Conservation (phyloP, 2,797 vertebrate species). For the Hydrophis major region DNA sequence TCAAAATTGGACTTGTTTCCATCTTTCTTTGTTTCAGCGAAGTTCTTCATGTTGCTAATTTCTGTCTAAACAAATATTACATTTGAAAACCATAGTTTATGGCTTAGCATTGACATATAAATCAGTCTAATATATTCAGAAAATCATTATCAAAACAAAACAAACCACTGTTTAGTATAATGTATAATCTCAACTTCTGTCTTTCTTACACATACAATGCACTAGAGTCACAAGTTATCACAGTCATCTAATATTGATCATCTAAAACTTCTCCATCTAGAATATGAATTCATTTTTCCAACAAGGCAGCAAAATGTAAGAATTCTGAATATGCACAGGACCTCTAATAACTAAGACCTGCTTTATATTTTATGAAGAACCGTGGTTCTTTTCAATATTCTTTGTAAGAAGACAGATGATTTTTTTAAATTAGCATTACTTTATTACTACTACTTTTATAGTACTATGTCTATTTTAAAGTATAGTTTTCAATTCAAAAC, state of each 20-base stretch:
- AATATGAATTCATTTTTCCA: neutral
- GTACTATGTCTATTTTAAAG: neutral
- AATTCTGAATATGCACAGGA: neutral
- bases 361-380: neutral
- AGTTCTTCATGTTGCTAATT: neutral
- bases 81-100: neutral
- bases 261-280: neutral
- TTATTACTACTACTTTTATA: neutral
- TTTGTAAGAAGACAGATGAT: neutral
- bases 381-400: neutral
- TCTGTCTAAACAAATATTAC: neutral
- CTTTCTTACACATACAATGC: too few relatives aligned
- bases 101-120: neutral
- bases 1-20: neutral
- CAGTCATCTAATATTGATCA: neutral
- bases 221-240: neutral
- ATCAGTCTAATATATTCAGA: neutral
- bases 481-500: neutral
- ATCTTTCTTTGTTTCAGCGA: neutral
- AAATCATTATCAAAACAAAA: neutral
- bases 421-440: neutral
- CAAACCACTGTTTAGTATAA: neutral
- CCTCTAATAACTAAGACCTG: neutral
- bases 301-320: neutral
- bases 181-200: neutral